Base-by-base conservation (phyloP, 2,113 vertebrate genomes). In the Erinaceus europaeus region DNA sequence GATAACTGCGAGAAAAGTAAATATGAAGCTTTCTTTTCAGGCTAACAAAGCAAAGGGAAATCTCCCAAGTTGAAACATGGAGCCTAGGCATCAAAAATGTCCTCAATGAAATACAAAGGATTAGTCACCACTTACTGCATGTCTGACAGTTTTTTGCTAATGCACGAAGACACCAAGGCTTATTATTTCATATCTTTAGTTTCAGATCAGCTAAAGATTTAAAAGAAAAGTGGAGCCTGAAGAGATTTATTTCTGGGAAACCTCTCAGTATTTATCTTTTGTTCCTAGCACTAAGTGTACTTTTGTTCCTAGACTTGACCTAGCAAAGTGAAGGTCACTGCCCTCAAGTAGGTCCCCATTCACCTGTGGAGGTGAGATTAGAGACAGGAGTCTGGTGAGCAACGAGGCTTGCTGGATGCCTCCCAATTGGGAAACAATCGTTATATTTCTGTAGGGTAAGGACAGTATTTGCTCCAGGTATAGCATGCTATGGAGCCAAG, bases 111-210 rank as follows among this genome's bases (percentile, higher is more conserved):
- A 73, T 12, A 81, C 12, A 69, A 38, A 52, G 38, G 32, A 15
- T 73, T 64, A 64, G 2, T 2, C 13, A 5, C 25, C 29, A 12
- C 21, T 14, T 48, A 4, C 0, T 32, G 7, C 64, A 53, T 32
- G 4, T 71, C 25, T 50, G 8, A 34, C 10, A 68, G 61, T 83
- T 10, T 25, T 89, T 79, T 84, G 38, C 62, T 71, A 85, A 80
- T 88, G 57, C 38, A 12, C 3, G 25, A 59, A 38, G 32, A 53
- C 3, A 5, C 2, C 40, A 88, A 69, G 20, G 17, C 46, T 79
- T 21, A 10, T 84, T 25, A 80, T 92, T 93, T 93, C 65, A 32
- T 61, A 34, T 21, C 72, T 90, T 53, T 88, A 40, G 82, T 3
- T 88, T 89, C 3, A n/a, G n/a, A 27, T 29, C 23, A 75, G n/a